Conservation (phyloP, 1,140 invertebrate genomes). For the Cotesia vestalis region DNA sequence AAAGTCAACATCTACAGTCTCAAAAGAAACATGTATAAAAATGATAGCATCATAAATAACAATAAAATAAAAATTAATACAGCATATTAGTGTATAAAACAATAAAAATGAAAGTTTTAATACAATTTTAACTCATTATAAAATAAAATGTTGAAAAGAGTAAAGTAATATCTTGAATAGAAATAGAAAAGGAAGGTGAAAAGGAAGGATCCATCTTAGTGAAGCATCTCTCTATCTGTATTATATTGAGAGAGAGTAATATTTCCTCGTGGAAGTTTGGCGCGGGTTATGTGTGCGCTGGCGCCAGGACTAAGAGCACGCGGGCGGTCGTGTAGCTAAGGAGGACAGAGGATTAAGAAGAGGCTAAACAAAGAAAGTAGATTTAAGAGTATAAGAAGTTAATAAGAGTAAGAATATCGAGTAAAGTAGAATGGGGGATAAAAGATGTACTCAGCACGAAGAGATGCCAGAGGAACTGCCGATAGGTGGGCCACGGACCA, state of each 20-base stretch:
- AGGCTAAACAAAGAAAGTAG: slow-evolving; percentile 26
- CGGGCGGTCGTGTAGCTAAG: slow-evolving; percentile 47
- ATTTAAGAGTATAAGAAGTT: slow-evolving; percentile 13
- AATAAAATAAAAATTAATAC: no score
- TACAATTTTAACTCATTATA: background rate
- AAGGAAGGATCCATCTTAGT: slow-evolving; percentile 10
- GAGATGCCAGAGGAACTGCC: slow-evolving; percentile 36
- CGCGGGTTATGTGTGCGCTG: slow-evolving; percentile 42
- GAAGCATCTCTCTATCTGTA: background rate
- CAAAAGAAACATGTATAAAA: no score
- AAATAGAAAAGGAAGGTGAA: slow-evolving; percentile 15
- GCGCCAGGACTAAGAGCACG: slow-evolving; percentile 51
- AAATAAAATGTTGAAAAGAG: background rate
- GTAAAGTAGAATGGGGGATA: slow-evolving; percentile 28
- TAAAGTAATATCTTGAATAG: background rate
- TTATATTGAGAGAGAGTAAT: slow-evolving; percentile 23
- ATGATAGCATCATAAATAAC: no score
- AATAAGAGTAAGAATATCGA: slow-evolving; percentile 11
- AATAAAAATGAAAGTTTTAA: no score
- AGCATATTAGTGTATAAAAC: no score
- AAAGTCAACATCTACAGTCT: no score
- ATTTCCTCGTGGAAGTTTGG: slow-evolving; percentile 37
- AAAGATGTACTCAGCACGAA: slow-evolving; percentile 29
- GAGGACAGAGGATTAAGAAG: slow-evolving; percentile 35
- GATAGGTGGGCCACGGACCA: slow-evolving; percentile 50